Percentiles rank a stretch among this genome's conserved stretches.
These are phyloP conservation scores for Ploceus nigricollis DNA, from an alignment of 2,113 vertebrate species.

Conservation along the genomic window DNA sequence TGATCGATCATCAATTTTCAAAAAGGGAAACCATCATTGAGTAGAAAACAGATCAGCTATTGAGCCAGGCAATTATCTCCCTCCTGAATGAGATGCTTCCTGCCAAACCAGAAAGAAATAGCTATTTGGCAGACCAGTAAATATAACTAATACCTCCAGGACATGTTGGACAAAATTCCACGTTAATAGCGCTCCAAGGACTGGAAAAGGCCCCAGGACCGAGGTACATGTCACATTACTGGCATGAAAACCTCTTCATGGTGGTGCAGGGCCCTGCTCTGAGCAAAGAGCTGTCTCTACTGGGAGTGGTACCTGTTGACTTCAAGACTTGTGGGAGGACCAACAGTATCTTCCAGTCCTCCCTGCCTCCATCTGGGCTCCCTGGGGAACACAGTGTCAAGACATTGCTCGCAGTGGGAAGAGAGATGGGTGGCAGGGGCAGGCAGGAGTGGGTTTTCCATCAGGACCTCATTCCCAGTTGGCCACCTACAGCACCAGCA, in stretches of 20 bases:
- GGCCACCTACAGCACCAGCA: background rate
- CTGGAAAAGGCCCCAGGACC: background rate
- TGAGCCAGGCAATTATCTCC: constrained; percentile 39
- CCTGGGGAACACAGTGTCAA: accelerated
- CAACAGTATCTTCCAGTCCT: background rate
- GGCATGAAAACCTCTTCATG: background rate
- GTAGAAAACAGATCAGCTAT: constrained; percentile 38
- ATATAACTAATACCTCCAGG: constrained; percentile 14
- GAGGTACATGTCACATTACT: background rate
- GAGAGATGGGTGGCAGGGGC: background rate
- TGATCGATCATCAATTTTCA: constrained; percentile 31
- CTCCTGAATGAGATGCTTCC: background rate
- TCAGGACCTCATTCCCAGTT: background rate
- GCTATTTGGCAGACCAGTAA: constrained; percentile 19
- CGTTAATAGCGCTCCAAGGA: background rate
- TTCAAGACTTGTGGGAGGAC: background rate
- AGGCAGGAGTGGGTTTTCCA: background rate
- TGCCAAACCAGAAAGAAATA: constrained; percentile 51
- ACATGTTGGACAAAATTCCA: background rate
- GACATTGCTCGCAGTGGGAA: accelerated
- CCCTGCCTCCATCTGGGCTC: background rate
- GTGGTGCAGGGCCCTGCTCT: background rate
- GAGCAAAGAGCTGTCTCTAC: background rate
- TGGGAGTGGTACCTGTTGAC: background rate
- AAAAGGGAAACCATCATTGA: background rate